phyloP scores from a whole-genome alignment of 2,888 invertebrate species.

The Aphelenchoides bicaudatus region DNA sequence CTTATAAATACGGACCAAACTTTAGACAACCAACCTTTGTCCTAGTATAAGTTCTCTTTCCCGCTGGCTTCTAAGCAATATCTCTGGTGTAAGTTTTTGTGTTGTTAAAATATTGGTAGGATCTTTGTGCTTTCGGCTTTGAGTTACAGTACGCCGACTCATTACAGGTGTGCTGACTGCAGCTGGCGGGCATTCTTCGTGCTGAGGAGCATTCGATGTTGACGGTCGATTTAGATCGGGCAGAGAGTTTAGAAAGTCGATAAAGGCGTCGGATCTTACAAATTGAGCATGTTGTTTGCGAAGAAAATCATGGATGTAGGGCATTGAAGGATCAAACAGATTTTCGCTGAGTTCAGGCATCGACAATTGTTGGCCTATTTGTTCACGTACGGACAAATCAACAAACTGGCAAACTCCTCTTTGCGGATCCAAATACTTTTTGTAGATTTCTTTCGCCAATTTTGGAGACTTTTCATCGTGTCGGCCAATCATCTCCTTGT shows the following conservation, averaged over 20 bases:
- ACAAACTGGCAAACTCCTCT: slow-evolving; percentile 41
- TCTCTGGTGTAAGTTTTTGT: slow-evolving; percentile 38
- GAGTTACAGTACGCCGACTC: not conserved
- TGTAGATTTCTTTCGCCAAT: slow-evolving; percentile 44
- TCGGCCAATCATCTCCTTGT: slow-evolving; percentile 39
- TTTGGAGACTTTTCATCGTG: slow-evolving; percentile 38
- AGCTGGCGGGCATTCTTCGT: not conserved
- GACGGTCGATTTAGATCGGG: slow-evolving; percentile 16
- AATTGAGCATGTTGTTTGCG: slow-evolving; percentile 47
- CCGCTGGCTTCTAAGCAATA: slow-evolving; percentile 40
- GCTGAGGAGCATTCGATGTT: slow-evolving; percentile 14
- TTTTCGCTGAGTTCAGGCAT: not conserved
- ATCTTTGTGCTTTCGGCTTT: not conserved
- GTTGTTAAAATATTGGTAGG: not conserved
- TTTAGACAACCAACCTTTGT: slow-evolving; percentile 27
- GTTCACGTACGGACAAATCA: slow-evolving; percentile 31
- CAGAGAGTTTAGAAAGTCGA: slow-evolving; percentile 46
- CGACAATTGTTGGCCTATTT: slow-evolving; percentile 23
- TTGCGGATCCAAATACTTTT: slow-evolving; percentile 38
- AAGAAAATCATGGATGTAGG: slow-evolving; percentile 33
- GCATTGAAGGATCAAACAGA: slow-evolving; percentile 34
- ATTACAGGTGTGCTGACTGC: not conserved
- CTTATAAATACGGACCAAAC: not conserved
- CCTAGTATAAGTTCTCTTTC: slow-evolving; percentile 39
- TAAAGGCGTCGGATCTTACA: slow-evolving; percentile 46